phyloP scores from a whole-genome alignment of 2,113 vertebrate genomes.

The Epinephelus moara region DNA sequence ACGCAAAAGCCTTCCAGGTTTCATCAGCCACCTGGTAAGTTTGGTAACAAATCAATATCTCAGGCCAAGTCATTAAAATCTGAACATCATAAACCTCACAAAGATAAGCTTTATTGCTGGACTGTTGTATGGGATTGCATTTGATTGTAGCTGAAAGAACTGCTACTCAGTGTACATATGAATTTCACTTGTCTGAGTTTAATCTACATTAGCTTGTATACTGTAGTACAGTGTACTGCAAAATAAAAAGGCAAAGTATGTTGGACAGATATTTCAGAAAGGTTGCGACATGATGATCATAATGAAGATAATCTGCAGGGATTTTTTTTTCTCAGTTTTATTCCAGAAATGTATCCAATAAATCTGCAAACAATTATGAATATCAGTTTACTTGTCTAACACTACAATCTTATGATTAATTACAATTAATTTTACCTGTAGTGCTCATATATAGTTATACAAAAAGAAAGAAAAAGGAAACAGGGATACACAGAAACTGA shows the following conservation, averaged over 20 bases:
- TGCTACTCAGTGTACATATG: no score
- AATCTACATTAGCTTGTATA: background rate
- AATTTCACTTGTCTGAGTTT: no score
- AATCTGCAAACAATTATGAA: background rate
- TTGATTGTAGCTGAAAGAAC: background rate
- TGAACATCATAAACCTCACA: constrained; percentile 1
- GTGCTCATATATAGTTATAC: no score
- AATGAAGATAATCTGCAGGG: background rate
- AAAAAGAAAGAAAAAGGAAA: no score
- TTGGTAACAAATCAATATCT: background rate
- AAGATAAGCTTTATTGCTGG: constrained; percentile 19
- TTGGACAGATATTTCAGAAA: background rate
- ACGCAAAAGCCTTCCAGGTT: background rate
- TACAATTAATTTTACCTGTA: no score
- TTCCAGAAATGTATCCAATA: background rate
- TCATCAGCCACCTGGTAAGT: background rate
- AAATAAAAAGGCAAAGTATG: background rate
- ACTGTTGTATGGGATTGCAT: background rate
- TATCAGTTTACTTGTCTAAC: no score
- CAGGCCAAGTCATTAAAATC: background rate
- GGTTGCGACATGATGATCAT: background rate
- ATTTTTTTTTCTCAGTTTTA: background rate
- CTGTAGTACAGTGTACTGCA: no score
- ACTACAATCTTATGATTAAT: no score
- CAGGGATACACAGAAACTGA: background rate